These are phyloP conservation scores for Iphiclides podalirius DNA, from an alignment of 2,888 invertebrate species.

Conservation along the genomic window DNA sequence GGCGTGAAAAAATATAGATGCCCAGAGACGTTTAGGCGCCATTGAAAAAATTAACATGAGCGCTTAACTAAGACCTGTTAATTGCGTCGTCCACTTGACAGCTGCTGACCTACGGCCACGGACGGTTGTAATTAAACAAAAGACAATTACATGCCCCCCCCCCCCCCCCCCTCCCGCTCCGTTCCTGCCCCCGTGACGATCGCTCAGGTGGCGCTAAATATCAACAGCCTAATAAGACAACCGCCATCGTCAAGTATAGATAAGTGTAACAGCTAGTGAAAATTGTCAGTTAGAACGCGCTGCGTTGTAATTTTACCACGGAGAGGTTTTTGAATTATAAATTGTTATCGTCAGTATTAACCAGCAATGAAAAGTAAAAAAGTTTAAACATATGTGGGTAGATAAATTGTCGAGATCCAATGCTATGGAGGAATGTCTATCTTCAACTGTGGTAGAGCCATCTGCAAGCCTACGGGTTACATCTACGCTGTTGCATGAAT, in stretches of 20 bases:
- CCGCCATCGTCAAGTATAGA: not conserved
- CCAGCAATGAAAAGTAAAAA: too few relatives aligned
- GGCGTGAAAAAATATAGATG: too few relatives aligned
- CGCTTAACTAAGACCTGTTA: slow-evolving; percentile 1
- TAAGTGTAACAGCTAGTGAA: not conserved
- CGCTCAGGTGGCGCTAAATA: not conserved
- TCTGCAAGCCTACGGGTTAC: too few relatives aligned
- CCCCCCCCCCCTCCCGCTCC: not conserved
- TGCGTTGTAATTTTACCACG: not conserved
- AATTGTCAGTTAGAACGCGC: too few relatives aligned
- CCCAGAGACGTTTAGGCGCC: not conserved
- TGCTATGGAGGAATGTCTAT: too few relatives aligned
- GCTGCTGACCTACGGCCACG: slow-evolving; percentile 16
- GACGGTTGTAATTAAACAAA: slow-evolving; percentile 9
- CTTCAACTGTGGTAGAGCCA: too few relatives aligned
- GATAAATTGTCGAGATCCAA: too few relatives aligned
- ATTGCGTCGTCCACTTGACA: slow-evolving; percentile 5
- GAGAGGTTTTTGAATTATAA: too few relatives aligned
- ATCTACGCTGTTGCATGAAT: too few relatives aligned
- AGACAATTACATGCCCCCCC: slow-evolving; percentile 13
- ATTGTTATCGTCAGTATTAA: too few relatives aligned
- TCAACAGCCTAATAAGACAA: slow-evolving; percentile 8
- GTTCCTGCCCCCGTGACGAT: not conserved
- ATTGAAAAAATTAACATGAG: not conserved
- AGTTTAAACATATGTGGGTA: too few relatives aligned